Conservation (phyloP, 2,888 invertebrate genomes). For the Folsomia manolachei region DNA sequence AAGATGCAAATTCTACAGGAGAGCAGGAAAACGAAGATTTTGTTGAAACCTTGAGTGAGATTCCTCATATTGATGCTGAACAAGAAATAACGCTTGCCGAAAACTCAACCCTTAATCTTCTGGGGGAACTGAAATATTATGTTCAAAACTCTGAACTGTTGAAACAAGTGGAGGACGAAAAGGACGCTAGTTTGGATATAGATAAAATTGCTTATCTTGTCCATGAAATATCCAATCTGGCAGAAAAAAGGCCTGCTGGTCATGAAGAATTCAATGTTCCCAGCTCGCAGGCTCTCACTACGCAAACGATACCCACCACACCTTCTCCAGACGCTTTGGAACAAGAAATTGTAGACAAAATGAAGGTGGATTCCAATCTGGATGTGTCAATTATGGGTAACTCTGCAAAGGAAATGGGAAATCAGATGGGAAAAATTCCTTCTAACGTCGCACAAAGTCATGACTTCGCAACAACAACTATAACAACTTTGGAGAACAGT, state of each 20-base stretch:
- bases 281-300: neutral
- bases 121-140: neutral
- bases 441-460: neutral
- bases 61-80: neutral
- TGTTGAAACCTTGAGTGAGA: too few relatives aligned
- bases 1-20: too few relatives aligned
- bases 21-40: neutral
- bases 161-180: neutral
- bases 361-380: neutral
- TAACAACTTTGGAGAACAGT: neutral
- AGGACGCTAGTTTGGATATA: neutral
- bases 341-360: neutral
- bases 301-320: neutral
- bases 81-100: neutral
- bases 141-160: neutral
- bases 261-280: too few relatives aligned
- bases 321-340: neutral
- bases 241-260: neutral
- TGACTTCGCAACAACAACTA: neutral
- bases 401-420: neutral
- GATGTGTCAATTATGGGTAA: slow-evolving; percentile 6
- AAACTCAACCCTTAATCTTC: neutral
- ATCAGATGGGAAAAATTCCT: slow-evolving; percentile 7
- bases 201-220: neutral
- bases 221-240: neutral